phyloP scores from a whole-genome alignment of 2,113 vertebrate species.

The Ahaetulla prasina region DNA sequence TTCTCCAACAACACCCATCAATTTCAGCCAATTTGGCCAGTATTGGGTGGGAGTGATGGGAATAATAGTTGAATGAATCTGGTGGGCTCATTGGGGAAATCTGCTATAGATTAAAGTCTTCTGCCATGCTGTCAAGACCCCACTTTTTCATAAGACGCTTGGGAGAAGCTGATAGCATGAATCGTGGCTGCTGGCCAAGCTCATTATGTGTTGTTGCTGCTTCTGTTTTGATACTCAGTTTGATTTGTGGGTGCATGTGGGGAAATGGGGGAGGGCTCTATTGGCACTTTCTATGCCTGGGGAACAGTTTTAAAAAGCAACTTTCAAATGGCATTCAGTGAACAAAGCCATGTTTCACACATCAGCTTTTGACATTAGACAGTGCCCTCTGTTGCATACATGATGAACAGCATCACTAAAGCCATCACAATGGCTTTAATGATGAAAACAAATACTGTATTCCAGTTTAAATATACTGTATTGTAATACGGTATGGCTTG shows the following conservation, averaged over 20 bases:
- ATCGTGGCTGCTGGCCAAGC: not conserved
- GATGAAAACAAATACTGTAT: not conserved
- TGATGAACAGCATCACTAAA: constrained; percentile 16
- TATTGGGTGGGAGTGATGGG: not conserved
- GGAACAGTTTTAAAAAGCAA: not conserved
- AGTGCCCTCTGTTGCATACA: constrained; percentile 39
- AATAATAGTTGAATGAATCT: not conserved
- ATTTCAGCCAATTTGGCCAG: not conserved
- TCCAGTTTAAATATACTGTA: not conserved
- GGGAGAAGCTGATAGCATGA: not conserved
- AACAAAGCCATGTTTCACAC: not conserved
- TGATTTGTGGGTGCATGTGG: not conserved
- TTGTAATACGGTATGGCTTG: not conserved
- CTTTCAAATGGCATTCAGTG: not conserved
- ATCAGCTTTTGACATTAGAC: constrained; percentile 1
- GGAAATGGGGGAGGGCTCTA: not conserved
- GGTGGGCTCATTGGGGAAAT: not conserved
- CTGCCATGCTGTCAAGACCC: not conserved
- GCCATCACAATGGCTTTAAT: constrained; percentile 23
- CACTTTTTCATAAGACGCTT: not conserved
- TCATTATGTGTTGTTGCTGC: not conserved
- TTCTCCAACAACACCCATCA: not conserved
- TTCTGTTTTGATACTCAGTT: not conserved
- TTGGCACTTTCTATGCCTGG: not conserved
- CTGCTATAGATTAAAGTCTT: not conserved